Evolutionary conservation across 2,888 invertebrate species (phyloP), one percentile per base, ranked within the genome.

Genomic region (Dynastes grantii): DNA sequence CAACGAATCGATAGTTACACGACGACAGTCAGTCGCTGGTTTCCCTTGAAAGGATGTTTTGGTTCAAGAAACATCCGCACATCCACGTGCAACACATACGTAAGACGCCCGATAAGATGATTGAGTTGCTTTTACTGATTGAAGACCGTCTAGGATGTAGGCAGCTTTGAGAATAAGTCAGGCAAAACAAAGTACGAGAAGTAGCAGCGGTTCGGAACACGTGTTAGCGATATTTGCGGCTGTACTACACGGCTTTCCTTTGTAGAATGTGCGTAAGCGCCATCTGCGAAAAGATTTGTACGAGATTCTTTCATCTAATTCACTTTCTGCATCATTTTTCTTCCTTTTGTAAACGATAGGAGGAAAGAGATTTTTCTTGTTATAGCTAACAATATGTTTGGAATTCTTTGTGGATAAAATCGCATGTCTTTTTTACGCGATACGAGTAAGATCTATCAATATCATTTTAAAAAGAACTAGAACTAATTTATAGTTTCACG

Each of bases 121-220:
- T 70, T 70, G 70, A 70, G 70, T 70, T 53, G 70, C 70, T 70
- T 53, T 70, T 70, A 70, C 70, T 53, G 70, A 70, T 51, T 53
- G 68, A 29, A 70, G 51, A 22, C 29, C 68, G 16, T 64, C 40
- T 64, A 32, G n/a, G 37, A 64, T 37, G 70, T 51, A 70, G 70
- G 53, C 53, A 53, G 70, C 70, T 70, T 70, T 70, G 70, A 70
- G 53, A 70, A 13, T 53, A 70, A 70, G 55, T 70, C 53, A 32
- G 49, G 70, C 70, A 70, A 32, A 70, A 32, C 70, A 70, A 70
- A 70, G 32, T 70, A 70, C 27, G 53, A 11, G 32, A 40, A 27
- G 45, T 11, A 49, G 22, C 9, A 6, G 29, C 6, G 22, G n/a
- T n/a, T 55, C 55, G 4, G 3, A 61, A 9, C 27, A 13, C 22